These are phyloP conservation scores for Thereva nobilitata DNA, from an alignment of 2,888 invertebrate species.

Conservation along the genomic window DNA sequence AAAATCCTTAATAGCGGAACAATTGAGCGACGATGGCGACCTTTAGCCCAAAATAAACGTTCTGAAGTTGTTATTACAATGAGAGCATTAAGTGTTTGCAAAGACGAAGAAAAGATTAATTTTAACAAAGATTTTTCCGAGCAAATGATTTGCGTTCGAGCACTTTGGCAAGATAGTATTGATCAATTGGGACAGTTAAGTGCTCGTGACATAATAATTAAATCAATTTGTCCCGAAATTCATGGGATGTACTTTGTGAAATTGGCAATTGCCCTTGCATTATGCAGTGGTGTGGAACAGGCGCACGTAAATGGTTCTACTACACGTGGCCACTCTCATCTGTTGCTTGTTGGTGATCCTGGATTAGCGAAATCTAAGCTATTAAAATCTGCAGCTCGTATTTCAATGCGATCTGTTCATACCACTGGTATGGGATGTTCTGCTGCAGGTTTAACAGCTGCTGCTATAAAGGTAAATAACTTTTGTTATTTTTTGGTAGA, in stretches of 20 bases:
- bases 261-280: slow-evolving; percentile 75
- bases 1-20: slow-evolving; percentile 66
- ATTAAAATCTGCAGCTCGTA: slow-evolving; percentile 65
- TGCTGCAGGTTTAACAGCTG: slow-evolving; percentile 85
- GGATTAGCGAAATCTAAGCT: slow-evolving; percentile 90
- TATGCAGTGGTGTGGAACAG: slow-evolving; percentile 55
- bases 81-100: slow-evolving; percentile 61
- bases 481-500: slow-evolving; percentile 14
- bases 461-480: slow-evolving; percentile 73
- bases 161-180: slow-evolving; percentile 50
- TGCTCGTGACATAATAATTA: slow-evolving; percentile 77
- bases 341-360: slow-evolving; percentile 84
- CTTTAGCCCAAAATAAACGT: slow-evolving; percentile 59
- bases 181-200: slow-evolving; percentile 67
- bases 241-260: slow-evolving; percentile 85
- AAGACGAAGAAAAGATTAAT: slow-evolving; percentile 67
- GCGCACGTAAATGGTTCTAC: slow-evolving; percentile 54
- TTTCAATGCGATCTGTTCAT: slow-evolving; percentile 70
- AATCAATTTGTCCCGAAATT: slow-evolving; percentile 83
- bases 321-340: slow-evolving; percentile 79
- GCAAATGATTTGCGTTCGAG: slow-evolving; percentile 38
- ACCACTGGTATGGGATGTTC: slow-evolving; percentile 88
- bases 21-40: slow-evolving; percentile 74
- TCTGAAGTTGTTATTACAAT: slow-evolving; percentile 36
- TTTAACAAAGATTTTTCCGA: slow-evolving; percentile 73